Percentiles rank a stretch among this genome's conserved stretches.
Conservation (phyloP, 2,888 invertebrate species). For the Adineta ricciae region DNA sequence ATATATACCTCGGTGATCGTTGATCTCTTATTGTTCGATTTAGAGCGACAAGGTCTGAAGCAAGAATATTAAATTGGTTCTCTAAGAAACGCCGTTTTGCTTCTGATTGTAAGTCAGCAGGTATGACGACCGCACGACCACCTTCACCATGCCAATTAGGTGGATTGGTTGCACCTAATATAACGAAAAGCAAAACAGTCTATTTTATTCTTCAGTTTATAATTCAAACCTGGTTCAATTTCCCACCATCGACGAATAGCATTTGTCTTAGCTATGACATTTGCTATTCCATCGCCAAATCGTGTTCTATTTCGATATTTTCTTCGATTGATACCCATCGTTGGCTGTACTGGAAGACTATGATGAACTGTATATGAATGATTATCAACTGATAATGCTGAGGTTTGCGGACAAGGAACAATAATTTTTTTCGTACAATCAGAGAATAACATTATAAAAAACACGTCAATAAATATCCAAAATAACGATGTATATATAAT, state of each 20-base stretch:
- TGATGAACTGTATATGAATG: background rate
- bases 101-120: conserved; percentile 69
- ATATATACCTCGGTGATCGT: conserved; percentile 48
- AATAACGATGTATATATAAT: background rate
- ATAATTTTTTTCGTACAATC: conserved; percentile 10
- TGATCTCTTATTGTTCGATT: conserved; percentile 90
- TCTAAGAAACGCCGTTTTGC: conserved; percentile 91
- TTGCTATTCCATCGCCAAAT: background rate
- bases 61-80: conserved; percentile 94
- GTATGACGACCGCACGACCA: conserved; percentile 79
- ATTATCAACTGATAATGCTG: background rate
- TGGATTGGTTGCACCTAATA: conserved; percentile 20
- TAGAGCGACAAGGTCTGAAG: conserved; percentile 89
- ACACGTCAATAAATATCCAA: conserved; percentile 10
- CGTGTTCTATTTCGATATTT: background rate
- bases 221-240: background rate
- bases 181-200: background rate
- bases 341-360: background rate
- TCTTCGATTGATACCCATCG: background rate
- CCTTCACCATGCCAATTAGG: conserved; percentile 73
- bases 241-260: background rate
- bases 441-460: conserved; percentile 14
- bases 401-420: background rate
- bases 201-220: background rate
- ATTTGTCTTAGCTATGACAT: background rate